Conservation (phyloP, 2,113 vertebrate genomes). For the Cichladusa arquata region DNA sequence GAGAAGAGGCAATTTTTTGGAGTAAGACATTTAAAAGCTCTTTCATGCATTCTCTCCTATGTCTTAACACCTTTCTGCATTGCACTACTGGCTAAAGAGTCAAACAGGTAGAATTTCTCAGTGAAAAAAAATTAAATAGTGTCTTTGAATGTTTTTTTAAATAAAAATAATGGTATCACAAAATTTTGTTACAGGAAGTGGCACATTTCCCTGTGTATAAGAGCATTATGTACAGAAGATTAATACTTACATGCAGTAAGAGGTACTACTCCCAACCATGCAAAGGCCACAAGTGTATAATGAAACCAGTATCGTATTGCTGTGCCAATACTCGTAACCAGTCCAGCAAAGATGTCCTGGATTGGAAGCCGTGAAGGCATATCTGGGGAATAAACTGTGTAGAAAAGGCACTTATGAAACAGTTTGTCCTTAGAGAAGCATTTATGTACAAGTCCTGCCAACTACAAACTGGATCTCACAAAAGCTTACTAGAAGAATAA, state of each 20-base stretch:
- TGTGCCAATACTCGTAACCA: constrained; percentile 98
- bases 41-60: neutral
- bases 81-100: neutral
- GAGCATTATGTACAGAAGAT: neutral
- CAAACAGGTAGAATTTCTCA: neutral
- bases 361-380: constrained; percentile 98
- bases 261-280: constrained; percentile 98
- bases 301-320: constrained; percentile 99
- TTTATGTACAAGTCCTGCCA: neutral
- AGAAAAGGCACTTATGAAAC: constrained; percentile 20
- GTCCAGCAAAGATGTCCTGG: constrained; percentile 97
- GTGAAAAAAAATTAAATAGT: neutral
- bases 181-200: neutral
- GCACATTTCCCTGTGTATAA: neutral
- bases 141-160: neutral
- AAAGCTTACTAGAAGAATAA: neutral
- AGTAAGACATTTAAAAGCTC: neutral
- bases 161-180: neutral
- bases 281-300: constrained; percentile 99
- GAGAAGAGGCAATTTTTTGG: neutral
- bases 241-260: constrained; percentile 95
- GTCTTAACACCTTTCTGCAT: neutral
- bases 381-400: constrained; percentile 95
- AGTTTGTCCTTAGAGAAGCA: neutral
- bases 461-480: neutral